Evolutionary conservation across 2,888 invertebrate species (phyloP).

Genomic region (Conops quadrifasciatus): DNA sequence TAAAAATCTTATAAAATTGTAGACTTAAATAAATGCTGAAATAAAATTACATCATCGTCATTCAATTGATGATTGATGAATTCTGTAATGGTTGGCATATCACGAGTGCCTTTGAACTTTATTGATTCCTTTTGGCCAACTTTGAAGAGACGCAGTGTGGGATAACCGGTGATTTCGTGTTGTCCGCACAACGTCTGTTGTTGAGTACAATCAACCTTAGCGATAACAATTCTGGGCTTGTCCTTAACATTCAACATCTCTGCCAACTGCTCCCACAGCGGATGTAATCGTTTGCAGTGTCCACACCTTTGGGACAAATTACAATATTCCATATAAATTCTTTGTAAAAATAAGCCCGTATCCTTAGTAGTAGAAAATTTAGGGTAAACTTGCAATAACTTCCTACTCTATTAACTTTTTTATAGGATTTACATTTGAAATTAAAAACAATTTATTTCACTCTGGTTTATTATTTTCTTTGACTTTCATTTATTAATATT

Average conservation of each 20-base stretch:
- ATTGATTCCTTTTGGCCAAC: conserved; percentile 73
- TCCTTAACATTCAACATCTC: conserved; percentile 73
- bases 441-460: too few relatives aligned
- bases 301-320: conserved; percentile 74
- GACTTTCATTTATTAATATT: too few relatives aligned
- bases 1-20: neutral
- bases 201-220: conserved; percentile 86
- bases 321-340: neutral
- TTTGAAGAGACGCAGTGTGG: conserved; percentile 84
- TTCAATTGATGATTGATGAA: conserved; percentile 79
- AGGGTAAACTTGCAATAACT: too few relatives aligned
- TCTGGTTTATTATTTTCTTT: too few relatives aligned
- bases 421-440: too few relatives aligned
- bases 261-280: conserved; percentile 85
- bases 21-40: too few relatives aligned
- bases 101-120: conserved; percentile 81
- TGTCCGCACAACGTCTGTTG: conserved; percentile 77
- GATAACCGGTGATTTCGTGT: conserved; percentile 82
- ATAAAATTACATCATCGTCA: conserved; percentile 40
- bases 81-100: conserved; percentile 77
- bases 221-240: conserved; percentile 74
- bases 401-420: too few relatives aligned
- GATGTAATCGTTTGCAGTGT: conserved; percentile 83
- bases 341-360: neutral
- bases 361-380: too few relatives aligned